Evolutionary conservation across 2,113 vertebrate genomes (phyloP), one percentile per base, ranked within the genome.

Genomic region (Pluvianellus socialis): DNA sequence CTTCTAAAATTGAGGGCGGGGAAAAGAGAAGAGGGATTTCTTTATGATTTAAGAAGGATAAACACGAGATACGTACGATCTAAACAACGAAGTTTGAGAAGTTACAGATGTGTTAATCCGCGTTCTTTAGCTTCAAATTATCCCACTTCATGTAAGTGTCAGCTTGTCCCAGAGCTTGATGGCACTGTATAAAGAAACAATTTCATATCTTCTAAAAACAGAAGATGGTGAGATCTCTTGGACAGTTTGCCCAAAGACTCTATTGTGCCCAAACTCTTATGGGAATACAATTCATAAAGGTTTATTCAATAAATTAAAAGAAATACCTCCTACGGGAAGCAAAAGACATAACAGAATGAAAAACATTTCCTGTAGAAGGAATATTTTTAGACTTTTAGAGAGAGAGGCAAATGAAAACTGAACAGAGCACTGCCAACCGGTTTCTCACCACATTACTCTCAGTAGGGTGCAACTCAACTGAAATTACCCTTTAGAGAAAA

Each of bases 281-380:
- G 86, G 81, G 89, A 94, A 91, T 74, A 73, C 61, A 93, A 71
- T 68, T 92, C 70, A 74, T 71, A 96, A 82, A 86, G 90, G 91
- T 82, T 97, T 97, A 93, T 93, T 96, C 94, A 95, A 86, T 96
- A 97, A 97, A 96, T 98, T 96, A 96, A 90, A 97, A 97, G 83
- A 94, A 97, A 95, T 92, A 97, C 68, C 81, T 97, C 92, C 93
- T 91, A 90, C 59, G 66, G 89, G 96, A 95, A 96, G 72, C 86
- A 85, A 97, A 95, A 97, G 91, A 95, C 82, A 96, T 72, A 93
- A 87, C 49, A 97, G 79, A 96, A 97, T 94, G 95, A 94, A 91
- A 97, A 96, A 95, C 79, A 98, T 97, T 97, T 97, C 96, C 95
- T 97, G 77, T 86, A 94, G 94, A 88, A 96, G 59, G 28, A 86